A percentile compares a stretch with the other conserved stretches of the same genome.
These are phyloP conservation scores for Aradus depressus DNA, from an alignment of 2,888 invertebrate species.

Conservation along the genomic window DNA sequence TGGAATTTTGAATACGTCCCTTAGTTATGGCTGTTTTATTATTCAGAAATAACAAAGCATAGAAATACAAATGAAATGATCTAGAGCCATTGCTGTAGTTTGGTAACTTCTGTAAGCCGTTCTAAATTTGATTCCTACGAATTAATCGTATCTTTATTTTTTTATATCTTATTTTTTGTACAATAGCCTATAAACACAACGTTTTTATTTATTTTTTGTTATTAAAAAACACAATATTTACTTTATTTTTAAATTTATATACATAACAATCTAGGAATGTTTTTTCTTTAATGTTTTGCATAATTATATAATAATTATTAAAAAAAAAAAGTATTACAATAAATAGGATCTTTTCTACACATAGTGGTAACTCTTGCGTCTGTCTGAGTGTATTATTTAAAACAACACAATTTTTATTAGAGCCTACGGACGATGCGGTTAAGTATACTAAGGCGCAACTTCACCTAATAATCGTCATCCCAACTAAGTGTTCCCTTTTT, in stretches of 20 bases:
- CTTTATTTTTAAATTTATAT: too few species aligned
- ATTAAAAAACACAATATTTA: slow-evolving; percentile 31
- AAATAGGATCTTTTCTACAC: slow-evolving; percentile 31
- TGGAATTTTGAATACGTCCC: slow-evolving; percentile 27
- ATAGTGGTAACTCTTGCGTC: slow-evolving; percentile 29
- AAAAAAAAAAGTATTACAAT: slow-evolving; percentile 22
- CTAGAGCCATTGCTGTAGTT: slow-evolving; percentile 25
- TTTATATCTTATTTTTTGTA: slow-evolving; percentile 27
- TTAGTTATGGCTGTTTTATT: slow-evolving; percentile 11
- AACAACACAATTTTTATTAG: too few species aligned
- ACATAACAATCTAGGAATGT: slow-evolving; percentile 32
- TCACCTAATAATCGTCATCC: too few species aligned
- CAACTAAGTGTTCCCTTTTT: too few species aligned
- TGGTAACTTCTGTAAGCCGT: slow-evolving; percentile 23
- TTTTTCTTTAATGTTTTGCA: too few species aligned
- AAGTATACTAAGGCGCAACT: too few species aligned
- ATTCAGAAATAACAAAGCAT: slow-evolving; percentile 9
- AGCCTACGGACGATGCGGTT: too few species aligned
- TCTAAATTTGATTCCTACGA: slow-evolving; percentile 26
- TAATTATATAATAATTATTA: slow-evolving; percentile 30
- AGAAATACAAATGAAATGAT: slow-evolving; percentile 20
- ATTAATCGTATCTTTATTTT: slow-evolving; percentile 25
- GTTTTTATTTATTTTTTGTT: too few species aligned
- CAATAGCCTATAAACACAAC: slow-evolving; percentile 31
- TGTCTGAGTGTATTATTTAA: too few species aligned